A percentile compares a stretch with the other conserved stretches of the same genome.
Conservation (phyloP, 2,797 vertebrate genomes). For the Sebastes diaconus region DNA sequence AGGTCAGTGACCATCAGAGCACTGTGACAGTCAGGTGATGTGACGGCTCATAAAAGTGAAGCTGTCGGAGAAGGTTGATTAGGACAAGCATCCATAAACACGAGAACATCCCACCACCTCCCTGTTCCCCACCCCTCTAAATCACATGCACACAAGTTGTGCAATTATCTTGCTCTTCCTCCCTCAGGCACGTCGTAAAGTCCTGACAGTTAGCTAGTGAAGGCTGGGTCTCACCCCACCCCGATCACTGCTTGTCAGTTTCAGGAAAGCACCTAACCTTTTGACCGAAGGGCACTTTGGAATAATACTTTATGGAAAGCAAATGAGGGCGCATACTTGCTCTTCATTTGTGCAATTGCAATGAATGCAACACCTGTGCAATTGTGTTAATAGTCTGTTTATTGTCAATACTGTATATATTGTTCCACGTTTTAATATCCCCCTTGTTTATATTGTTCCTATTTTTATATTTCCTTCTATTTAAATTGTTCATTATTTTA, state of each 20-base stretch:
- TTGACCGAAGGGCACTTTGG: conserved; percentile 1
- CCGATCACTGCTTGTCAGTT: background rate
- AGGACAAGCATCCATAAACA: conserved; percentile 37
- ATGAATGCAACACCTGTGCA: no score
- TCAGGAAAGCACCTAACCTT: conserved; percentile 28
- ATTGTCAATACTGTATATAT: no score
- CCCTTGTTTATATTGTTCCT: no score
- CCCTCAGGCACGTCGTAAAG: conserved; percentile 24
- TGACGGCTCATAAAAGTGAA: conserved; percentile 41
- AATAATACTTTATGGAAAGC: conserved; percentile 3
- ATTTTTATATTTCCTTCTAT: no score
- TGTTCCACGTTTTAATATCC: no score
- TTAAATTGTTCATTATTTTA: no score
- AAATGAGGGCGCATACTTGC: background rate
- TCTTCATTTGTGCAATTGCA: background rate
- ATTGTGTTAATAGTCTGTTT: no score
- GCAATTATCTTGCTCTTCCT: conserved; percentile 15
- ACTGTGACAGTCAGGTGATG: conserved; percentile 18
- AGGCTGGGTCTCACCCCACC: background rate
- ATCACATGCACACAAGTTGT: conserved; percentile 23
- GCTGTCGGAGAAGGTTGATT: conserved; percentile 30
- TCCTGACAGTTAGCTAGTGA: conserved; percentile 20
- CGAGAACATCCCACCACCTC: background rate
- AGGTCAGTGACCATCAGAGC: conserved; percentile 25
- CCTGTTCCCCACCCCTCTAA: conserved; percentile 3